Evolutionary conservation across 1,140 invertebrate species (phyloP), one percentile per base, ranked within the genome.

Genomic region (Capitella teleta): DNA sequence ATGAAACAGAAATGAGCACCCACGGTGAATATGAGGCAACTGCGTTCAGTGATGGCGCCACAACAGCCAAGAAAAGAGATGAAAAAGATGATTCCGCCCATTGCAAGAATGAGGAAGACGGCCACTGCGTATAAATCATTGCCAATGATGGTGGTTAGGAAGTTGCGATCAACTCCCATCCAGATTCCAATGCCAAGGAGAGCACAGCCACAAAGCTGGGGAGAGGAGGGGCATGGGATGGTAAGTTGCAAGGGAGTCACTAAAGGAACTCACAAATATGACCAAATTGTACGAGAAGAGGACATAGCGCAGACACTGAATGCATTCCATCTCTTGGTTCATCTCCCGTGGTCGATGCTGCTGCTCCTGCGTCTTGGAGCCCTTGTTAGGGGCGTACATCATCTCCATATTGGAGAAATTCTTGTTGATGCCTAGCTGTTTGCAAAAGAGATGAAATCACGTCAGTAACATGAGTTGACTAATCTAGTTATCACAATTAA

Each of bases 11-110:
- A 40, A 40, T 8, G 25, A 16, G 25, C 38, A 40, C 38, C 16
- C 5, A 18, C 36, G 25, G 38, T 8, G 25, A 40, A 8, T 40
- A 6, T 40, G 25, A 40, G 25, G 8, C 10, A 40, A 18, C 14
- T 12, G 8, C 36, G 21, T 25, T 53, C 52, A 16, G 25, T 28
- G 40, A 53, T 53, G 14, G 45, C 46, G 3, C 52, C 52, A 21
- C 47, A 53, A 36, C 52, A 53, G 21, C 52, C 52, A 16, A 49
- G 37, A 30, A 53, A 53, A 2, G 52, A 53, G 40, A 53, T 30
- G 40, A 49, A 38, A 26, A 53, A 53, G 14, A 53, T 44, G 16
- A 49, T 28, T 19, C 23, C 46, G 28, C 52, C 52, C 2, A 37
- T 26, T 16, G 28, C 28, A 18, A 53, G 24, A 28, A 48, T 49